Evolutionary conservation across 2,797 vertebrate species (phyloP), one percentile per base, ranked within the genome.

Genomic region (Eutrigla gurnardus): DNA sequence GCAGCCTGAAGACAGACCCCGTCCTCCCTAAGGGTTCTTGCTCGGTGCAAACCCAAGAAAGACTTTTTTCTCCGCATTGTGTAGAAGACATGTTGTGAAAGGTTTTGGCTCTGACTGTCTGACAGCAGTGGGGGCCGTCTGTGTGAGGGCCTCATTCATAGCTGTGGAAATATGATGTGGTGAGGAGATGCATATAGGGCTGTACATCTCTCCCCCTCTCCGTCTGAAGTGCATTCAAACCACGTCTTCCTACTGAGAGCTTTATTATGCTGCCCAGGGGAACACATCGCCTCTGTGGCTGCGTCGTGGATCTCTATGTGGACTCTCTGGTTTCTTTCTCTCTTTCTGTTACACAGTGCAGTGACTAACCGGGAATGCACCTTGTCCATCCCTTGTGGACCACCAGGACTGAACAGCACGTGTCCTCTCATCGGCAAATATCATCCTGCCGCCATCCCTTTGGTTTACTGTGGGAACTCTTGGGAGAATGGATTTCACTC

Each of bases 211-310:
- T 86, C 66, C 72, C 73, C 39, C 77, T 75, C 73, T 85, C 77
- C 55, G 78, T 94, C 86, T 93, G 93, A 93, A 91, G 90, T 88
- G 86, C 75, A 84, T 93, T 95, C 90, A 94, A 93, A 94, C 92
- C 91, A 88, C 80, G 83, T 87, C 59, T 77, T 89, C 75, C 85
- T 71, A 86, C 87, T 90, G 86, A 93, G 86, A 92, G 86, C 88
- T 88, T 92, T 86, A 92, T 92, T 88, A 91, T 89, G 73, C 70
- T 78, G 70, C 80, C 74, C 86, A 71, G 87, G 80, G 80, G 83
- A 93, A 90, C 86, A 84, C 85, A 65, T 86, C 84, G 75, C 68
- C 85, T 89, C 86, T 82, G 84, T 82, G 87, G 80, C 88, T 75
- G 65, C 78, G 82, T 87, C 71, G 4, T 40, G 59, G 80, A 67